These are phyloP conservation scores for Phengaris arion DNA, from an alignment of 2,888 invertebrate species.

Conservation along the genomic window DNA sequence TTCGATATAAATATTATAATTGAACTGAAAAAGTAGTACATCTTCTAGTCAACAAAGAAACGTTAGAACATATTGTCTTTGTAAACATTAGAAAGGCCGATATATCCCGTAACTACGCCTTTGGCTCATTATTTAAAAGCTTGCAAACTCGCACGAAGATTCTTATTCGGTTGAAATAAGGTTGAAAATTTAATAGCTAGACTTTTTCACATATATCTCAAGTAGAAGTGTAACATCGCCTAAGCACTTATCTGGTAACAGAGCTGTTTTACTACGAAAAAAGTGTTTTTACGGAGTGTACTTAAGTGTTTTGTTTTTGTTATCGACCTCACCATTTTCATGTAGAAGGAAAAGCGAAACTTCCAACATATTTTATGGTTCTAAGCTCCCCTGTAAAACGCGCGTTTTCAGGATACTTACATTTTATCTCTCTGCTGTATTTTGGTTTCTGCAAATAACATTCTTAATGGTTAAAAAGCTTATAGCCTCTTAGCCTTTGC, in stretches of 20 bases:
- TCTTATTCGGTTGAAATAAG: constrained; percentile 1
- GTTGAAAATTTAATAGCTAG: constrained; percentile 7
- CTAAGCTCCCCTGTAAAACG: background rate
- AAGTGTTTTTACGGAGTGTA: constrained; percentile 34
- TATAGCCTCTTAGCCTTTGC: no score
- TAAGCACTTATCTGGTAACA: constrained; percentile 40
- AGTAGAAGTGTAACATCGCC: constrained; percentile 39
- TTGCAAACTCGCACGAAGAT: background rate
- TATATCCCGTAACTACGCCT: constrained; percentile 29
- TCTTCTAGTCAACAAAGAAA: background rate
- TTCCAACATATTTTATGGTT: background rate
- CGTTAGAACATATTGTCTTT: constrained; percentile 5
- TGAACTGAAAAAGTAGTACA: background rate
- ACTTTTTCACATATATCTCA: constrained; percentile 27
- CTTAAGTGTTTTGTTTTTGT: constrained; percentile 35
- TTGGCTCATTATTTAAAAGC: constrained; percentile 28
- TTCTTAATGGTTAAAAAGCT: no score
- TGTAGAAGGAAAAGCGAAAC: background rate
- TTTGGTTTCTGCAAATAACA: background rate
- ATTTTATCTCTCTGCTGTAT: background rate
- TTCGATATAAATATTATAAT: background rate
- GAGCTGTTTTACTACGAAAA: constrained; percentile 41
- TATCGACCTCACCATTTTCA: constrained; percentile 23
- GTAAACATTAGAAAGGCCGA: constrained; percentile 29
- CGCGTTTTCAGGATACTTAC: background rate